phyloP scores from a whole-genome alignment of 2,888 invertebrate species.

The Pristionchus exspectatus region DNA sequence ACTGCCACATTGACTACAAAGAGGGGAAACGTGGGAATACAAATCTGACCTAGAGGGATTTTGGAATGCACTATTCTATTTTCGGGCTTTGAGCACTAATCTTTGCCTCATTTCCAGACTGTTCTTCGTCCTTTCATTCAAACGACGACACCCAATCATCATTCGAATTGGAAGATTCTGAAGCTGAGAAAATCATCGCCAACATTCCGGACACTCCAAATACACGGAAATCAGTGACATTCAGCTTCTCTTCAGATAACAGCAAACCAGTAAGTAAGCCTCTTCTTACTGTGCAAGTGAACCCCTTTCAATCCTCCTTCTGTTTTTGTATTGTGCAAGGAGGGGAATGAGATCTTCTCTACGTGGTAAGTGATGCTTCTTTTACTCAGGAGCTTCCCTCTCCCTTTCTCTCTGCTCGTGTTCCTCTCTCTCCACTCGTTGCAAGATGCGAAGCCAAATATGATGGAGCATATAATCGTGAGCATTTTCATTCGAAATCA shows the following conservation, averaged over 20 bases:
- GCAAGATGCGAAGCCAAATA: background rate
- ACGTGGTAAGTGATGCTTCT: background rate
- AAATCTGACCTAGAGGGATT: background rate
- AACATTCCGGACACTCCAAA: slow-evolving; percentile 21
- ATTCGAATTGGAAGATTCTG: slow-evolving; percentile 15
- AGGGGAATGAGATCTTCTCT: background rate
- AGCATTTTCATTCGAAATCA: too few species aligned
- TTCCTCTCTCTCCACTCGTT: background rate
- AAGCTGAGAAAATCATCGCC: background rate
- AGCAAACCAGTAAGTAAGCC: background rate
- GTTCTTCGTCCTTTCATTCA: slow-evolving; percentile 1
- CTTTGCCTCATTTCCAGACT: background rate
- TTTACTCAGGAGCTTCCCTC: background rate
- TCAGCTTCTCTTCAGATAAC: background rate
- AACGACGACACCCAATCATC: slow-evolving; percentile 39
- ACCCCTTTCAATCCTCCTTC: background rate
- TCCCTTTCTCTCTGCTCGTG: background rate
- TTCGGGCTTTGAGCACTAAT: background rate
- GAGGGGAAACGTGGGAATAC: background rate
- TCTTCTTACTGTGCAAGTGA: background rate
- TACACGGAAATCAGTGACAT: slow-evolving; percentile 25
- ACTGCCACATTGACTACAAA: background rate
- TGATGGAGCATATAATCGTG: too few species aligned
- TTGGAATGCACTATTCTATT: background rate
- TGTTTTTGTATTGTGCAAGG: background rate